Evolutionary conservation across 1,140 invertebrate genomes (phyloP).

Genomic region (Ceratina japonica): DNA sequence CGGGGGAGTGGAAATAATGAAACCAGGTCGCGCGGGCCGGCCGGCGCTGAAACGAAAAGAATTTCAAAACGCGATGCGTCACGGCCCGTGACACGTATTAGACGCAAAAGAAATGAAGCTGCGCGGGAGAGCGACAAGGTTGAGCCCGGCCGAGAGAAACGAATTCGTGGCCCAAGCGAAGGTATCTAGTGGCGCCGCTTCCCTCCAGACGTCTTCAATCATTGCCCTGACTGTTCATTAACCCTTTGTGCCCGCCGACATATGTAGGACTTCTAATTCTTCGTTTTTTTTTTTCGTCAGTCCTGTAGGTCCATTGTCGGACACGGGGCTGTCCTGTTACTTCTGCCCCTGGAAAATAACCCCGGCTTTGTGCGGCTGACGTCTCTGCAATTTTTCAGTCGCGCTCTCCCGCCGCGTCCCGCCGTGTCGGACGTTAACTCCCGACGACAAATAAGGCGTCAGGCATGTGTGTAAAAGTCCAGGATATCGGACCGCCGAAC

Average conservation of each 20-base stretch:
- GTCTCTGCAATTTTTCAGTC: slow-evolving; percentile 35
- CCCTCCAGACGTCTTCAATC: slow-evolving; percentile 29
- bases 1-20: slow-evolving; percentile 5
- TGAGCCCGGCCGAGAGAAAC: background rate
- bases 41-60: slow-evolving; percentile 21
- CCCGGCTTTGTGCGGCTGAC: slow-evolving; percentile 31
- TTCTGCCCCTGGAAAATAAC: slow-evolving; percentile 36
- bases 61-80: slow-evolving; percentile 47
- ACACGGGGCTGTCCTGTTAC: slow-evolving; percentile 24
- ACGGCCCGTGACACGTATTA: slow-evolving; percentile 30
- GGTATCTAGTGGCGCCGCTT: background rate
- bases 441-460: slow-evolving; percentile 23
- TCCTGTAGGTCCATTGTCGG: background rate
- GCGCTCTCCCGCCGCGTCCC: no score
- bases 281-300: background rate
- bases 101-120: slow-evolving; percentile 41
- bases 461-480: background rate
- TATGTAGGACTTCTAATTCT: slow-evolving; percentile 39
- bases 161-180: slow-evolving; percentile 34
- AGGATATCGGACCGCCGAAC: background rate
- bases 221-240: slow-evolving; percentile 35
- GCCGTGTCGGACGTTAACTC: background rate
- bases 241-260: slow-evolving; percentile 29
- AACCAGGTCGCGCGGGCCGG: slow-evolving; percentile 23
- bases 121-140: no score